Percentiles rank a stretch among this genome's conserved stretches.
These are phyloP conservation scores for Zosterops japonicus DNA, from an alignment of 2,113 vertebrate species.

Conservation along the genomic window DNA sequence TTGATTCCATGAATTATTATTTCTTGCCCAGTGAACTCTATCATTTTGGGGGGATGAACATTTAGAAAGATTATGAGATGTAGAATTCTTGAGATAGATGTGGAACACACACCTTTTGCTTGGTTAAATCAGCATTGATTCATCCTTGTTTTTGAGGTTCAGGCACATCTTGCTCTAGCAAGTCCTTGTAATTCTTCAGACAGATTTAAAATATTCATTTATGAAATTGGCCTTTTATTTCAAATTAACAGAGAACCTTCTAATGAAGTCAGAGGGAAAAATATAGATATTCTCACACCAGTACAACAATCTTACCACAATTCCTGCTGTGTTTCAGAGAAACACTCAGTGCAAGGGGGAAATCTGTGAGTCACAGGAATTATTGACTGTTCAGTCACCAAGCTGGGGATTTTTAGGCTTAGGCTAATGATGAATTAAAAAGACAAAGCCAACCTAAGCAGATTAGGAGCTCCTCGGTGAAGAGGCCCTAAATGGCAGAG, in stretches of 20 bases:
- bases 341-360: not conserved
- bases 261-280: not conserved
- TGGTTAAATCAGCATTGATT: not conserved
- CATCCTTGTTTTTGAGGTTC: not conserved
- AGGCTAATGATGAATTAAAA: not conserved
- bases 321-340: not conserved
- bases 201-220: not conserved
- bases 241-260: not conserved
- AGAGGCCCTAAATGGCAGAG: not conserved
- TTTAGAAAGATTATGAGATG: not conserved
- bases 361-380: not conserved
- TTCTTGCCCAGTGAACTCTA: not conserved
- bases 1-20: not conserved
- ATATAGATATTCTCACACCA: fast-evolving
- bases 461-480: not conserved
- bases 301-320: not conserved
- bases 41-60: not conserved
- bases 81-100: not conserved
- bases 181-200: not conserved
- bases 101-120: not conserved
- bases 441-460: not conserved
- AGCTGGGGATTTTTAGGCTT: not conserved
- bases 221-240: not conserved
- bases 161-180: not conserved
- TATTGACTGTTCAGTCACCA: not conserved